Base-by-base conservation (phyloP, 2,888 invertebrate species). In the Lordiphosa fenestrarum region DNA sequence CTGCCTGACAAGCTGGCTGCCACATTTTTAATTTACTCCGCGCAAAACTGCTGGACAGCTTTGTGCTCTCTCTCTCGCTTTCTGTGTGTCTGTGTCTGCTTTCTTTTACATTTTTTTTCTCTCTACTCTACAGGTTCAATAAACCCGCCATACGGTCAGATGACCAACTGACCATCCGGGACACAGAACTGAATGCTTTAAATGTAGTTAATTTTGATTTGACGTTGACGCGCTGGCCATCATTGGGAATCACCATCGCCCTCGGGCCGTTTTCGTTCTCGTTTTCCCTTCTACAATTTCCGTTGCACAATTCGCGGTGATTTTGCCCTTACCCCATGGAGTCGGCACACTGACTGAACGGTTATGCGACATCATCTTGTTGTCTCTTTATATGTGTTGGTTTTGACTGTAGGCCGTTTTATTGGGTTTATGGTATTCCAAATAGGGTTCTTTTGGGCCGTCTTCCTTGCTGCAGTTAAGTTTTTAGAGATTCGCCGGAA, bases 21-120 rank as follows among this genome's bases (percentile, higher is more conserved):
- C 75, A 71, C 76, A 75, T 76, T 76, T 76, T 80, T 80, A 80
- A 76, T 76, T 76, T 75, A 80, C 69, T 64, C 69, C 42, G 57
- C 52, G 4, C 44, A 62, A 60, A 60, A 64, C 37, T 15, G 21
- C n/a, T 38, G 21, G 39, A 37, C 13, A 10, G 6, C 55, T 46
- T 50, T 56, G 44, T 37, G 30, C 36, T 46, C 13, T 33, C 49
- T 4, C 12, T 3, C 40, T 9, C 15, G 15, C 15, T 15, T 15
- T 15, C 2, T 15, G 15, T 15, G 3, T 19, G 19, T 19, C 19
- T 19, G 3, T 15, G 7, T 39, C 41, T 25, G 10, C 15, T 33
- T 39, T 13, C 15, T 6, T 37, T 30, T 25, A 23, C 25, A 15
- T 25, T 48, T 40, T 21, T 48, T 44, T 35, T 47, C 52, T 40